Percentiles rank a stretch among this genome's conserved stretches.
Evolutionary conservation across 1,140 invertebrate species (phyloP).

Genomic region (Brachionus rotundiformis): DNA sequence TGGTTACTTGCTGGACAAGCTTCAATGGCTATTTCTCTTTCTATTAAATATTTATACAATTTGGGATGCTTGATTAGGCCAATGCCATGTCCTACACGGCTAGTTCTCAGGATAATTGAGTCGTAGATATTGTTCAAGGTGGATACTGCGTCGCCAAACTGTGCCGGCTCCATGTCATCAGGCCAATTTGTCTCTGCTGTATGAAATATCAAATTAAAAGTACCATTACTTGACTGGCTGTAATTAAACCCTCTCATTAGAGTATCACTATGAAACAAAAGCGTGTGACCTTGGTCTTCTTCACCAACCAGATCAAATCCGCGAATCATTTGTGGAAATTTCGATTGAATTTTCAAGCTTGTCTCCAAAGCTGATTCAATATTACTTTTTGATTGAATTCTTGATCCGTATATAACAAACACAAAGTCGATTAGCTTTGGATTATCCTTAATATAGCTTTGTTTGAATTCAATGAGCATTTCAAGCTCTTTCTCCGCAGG

Average conservation of each 20-base stretch:
- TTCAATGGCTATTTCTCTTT: slow-evolving; percentile 55
- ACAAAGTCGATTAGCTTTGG: slow-evolving; percentile 39
- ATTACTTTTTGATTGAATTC: not conserved
- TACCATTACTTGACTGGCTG: slow-evolving; percentile 37
- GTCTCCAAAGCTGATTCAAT: not conserved
- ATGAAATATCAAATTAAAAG: slow-evolving; percentile 55
- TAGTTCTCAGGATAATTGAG: slow-evolving; percentile 54
- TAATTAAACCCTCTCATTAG: slow-evolving; percentile 49
- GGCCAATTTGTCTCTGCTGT: slow-evolving; percentile 56
- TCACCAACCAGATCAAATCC: slow-evolving; percentile 56
- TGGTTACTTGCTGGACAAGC: slow-evolving; percentile 56
- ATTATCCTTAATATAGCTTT: not conserved
- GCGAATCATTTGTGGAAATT: slow-evolving; percentile 55
- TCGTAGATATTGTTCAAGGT: slow-evolving; percentile 55
- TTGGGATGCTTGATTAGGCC: slow-evolving; percentile 55
- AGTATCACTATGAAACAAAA: slow-evolving; percentile 54
- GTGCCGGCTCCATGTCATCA: slow-evolving; percentile 54
- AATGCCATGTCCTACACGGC: slow-evolving; percentile 56
- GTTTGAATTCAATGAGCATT: slow-evolving; percentile 15
- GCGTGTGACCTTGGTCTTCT: slow-evolving; percentile 56
- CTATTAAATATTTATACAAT: slow-evolving; percentile 54
- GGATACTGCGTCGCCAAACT: slow-evolving; percentile 53
- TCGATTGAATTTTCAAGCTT: slow-evolving; percentile 44
- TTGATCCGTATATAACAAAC: slow-evolving; percentile 8
- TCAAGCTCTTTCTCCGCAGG: not conserved